Conservation (phyloP, 1,140 invertebrate species). For the Onthophagus taurus region DNA sequence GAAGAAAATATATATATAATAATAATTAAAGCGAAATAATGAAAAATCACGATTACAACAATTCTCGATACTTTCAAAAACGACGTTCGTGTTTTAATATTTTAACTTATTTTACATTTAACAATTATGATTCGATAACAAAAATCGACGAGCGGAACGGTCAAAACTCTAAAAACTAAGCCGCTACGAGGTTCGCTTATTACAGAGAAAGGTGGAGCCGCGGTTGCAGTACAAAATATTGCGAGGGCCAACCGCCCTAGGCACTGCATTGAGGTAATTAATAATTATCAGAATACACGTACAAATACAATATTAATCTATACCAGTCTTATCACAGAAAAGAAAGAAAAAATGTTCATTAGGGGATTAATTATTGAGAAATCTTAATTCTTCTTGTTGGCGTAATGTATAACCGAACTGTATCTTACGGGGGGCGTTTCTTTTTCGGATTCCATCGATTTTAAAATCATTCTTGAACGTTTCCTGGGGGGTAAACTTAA, state of each 20-base stretch:
- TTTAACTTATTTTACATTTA: too few relatives aligned
- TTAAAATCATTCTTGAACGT: slow-evolving; percentile 64
- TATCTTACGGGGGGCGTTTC: slow-evolving; percentile 45
- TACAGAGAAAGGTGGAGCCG: too few relatives aligned
- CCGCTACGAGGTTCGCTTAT: too few relatives aligned
- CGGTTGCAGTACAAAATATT: slow-evolving; percentile 3
- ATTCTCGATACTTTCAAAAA: neutral
- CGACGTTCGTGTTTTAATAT: too few relatives aligned
- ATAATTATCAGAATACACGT: too few relatives aligned
- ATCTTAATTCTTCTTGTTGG: too few relatives aligned
- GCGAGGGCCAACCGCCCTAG: slow-evolving; percentile 22
- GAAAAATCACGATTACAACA: neutral
- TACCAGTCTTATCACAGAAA: slow-evolving; percentile 38
- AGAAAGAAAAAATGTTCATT: slow-evolving; percentile 17
- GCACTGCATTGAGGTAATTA: slow-evolving; percentile 35
- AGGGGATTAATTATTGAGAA: slow-evolving; percentile 39
- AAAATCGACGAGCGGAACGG: too few relatives aligned
- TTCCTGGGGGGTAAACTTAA: slow-evolving; percentile 66
- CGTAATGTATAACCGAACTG: slow-evolving; percentile 74
- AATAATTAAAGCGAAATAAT: too few relatives aligned
- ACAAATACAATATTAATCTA: slow-evolving; percentile 6
- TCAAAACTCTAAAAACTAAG: too few relatives aligned
- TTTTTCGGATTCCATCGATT: slow-evolving; percentile 49
- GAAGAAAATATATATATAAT: slow-evolving; percentile 5
- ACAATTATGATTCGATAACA: too few relatives aligned